A percentile compares a stretch with the other conserved stretches of the same genome.
These are phyloP conservation scores for Lathamus discolor DNA, from an alignment of 2,113 vertebrate genomes.

Conservation along the genomic window DNA sequence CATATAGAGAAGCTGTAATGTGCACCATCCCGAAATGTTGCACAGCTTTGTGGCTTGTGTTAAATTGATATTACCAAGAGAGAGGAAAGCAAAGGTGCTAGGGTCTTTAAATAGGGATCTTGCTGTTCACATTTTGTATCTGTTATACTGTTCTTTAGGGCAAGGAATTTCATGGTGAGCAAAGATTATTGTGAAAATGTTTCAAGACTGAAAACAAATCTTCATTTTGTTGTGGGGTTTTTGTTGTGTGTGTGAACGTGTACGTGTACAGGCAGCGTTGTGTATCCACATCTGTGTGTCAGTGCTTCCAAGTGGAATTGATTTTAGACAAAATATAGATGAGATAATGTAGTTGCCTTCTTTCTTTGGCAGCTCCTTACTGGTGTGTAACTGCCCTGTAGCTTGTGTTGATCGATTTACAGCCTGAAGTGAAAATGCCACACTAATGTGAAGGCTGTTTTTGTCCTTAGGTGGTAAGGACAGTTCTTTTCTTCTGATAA, in stretches of 20 bases:
- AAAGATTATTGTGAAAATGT: background rate
- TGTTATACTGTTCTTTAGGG: background rate
- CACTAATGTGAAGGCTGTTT: background rate
- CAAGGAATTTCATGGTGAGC: background rate
- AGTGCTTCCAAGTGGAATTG: background rate
- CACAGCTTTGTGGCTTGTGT: background rate
- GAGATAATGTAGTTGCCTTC: background rate
- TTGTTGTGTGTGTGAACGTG: background rate
- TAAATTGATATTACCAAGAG: background rate
- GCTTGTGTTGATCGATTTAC: background rate
- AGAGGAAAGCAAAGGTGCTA: background rate
- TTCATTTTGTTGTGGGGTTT: background rate
- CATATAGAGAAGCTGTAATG: background rate
- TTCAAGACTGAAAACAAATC: background rate
- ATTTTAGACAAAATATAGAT: background rate
- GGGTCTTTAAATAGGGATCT: background rate
- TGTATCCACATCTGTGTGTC: background rate
- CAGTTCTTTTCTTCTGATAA: background rate
- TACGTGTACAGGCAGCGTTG: background rate
- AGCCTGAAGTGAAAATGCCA: background rate
- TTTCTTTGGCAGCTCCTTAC: background rate
- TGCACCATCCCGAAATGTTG: background rate
- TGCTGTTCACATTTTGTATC: background rate
- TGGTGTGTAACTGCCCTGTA: background rate
- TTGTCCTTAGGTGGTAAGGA: background rate